phyloP scores from a whole-genome alignment of 2,888 invertebrate genomes.

The Scrobipalpa costella region DNA sequence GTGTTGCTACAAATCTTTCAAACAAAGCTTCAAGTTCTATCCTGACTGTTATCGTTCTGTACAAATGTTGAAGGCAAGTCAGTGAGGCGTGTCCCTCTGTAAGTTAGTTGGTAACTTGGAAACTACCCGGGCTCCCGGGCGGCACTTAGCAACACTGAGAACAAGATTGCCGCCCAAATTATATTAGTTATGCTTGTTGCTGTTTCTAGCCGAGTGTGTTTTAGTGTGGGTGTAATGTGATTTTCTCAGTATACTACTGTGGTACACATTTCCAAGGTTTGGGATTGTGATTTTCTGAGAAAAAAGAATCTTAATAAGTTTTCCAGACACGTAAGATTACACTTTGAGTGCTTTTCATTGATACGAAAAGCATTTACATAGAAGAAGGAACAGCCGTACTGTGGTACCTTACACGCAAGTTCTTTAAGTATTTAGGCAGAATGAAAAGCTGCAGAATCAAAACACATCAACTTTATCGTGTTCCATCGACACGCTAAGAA shows the following conservation, averaged over 20 bases:
- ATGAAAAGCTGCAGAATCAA: too few relatives aligned
- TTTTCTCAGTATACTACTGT: neutral
- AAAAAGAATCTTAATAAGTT: too few relatives aligned
- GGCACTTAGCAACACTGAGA: constrained; percentile 20
- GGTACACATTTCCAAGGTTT: too few relatives aligned
- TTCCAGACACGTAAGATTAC: too few relatives aligned
- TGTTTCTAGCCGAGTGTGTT: neutral
- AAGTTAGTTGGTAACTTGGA: constrained; percentile 19
- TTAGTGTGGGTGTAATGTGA: neutral
- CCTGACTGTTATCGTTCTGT: constrained; percentile 13
- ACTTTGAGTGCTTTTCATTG: too few relatives aligned
- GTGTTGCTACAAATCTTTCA: neutral
- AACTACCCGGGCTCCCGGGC: constrained; percentile 21
- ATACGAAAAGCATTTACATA: too few relatives aligned
- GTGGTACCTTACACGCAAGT: too few relatives aligned
- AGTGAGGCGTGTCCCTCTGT: constrained; percentile 18
- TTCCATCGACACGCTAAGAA: too few relatives aligned
- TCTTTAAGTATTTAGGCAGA: neutral
- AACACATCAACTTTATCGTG: too few relatives aligned
- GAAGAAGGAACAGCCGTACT: neutral
- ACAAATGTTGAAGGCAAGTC: constrained; percentile 19
- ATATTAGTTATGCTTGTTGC: constrained; percentile 11
- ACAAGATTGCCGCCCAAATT: constrained; percentile 23
- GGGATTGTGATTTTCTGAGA: too few relatives aligned
- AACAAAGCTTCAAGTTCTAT: neutral